These are phyloP conservation scores for Rallus limicola DNA, from an alignment of 2,113 vertebrate genomes.

Conservation along the genomic window DNA sequence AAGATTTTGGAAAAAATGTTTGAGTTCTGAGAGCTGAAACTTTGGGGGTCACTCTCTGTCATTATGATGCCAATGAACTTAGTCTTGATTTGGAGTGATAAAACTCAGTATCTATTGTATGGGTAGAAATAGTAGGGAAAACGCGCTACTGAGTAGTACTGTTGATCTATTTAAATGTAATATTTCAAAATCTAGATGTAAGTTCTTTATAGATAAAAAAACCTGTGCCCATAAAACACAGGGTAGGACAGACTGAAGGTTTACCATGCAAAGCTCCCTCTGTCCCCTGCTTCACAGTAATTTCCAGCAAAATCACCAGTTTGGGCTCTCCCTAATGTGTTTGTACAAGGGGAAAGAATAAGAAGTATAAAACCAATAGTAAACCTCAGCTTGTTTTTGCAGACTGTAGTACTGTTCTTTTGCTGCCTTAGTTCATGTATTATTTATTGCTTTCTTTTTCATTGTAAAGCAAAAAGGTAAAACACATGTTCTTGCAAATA, in stretches of 20 bases:
- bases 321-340: neutral
- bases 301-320: neutral
- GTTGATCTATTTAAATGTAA: neutral
- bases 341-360: neutral
- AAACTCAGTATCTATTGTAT: neutral
- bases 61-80: neutral
- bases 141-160: neutral
- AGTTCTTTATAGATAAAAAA: neutral
- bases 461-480: neutral
- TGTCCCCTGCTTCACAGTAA: neutral
- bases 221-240: neutral
- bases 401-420: neutral
- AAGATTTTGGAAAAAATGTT: neutral
- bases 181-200: neutral
- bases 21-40: neutral
- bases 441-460: neutral
- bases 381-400: neutral
- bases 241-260: neutral
- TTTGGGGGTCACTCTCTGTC: neutral
- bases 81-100: neutral
- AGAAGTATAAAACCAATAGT: neutral
- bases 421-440: neutral
- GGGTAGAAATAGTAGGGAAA: neutral
- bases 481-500: neutral
- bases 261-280: neutral